Evolutionary conservation across 1,140 invertebrate genomes (phyloP).

Genomic region (Microplitis demolitor): DNA sequence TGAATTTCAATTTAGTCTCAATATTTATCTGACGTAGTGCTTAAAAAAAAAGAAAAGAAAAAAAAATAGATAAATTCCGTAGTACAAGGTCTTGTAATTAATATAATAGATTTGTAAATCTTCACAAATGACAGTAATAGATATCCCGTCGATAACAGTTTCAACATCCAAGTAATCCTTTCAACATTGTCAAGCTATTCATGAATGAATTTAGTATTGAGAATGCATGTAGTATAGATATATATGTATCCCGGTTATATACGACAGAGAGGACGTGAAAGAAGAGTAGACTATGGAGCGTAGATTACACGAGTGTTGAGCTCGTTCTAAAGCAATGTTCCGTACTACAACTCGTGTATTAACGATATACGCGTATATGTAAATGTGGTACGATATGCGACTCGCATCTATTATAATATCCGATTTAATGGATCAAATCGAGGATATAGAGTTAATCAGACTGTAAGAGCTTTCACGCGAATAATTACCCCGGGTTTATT

Average conservation of each 20-base stretch:
- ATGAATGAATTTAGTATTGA: constrained; percentile 14
- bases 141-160: constrained; percentile 22
- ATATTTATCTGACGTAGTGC: too few species aligned
- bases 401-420: constrained; percentile 14
- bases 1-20: too few species aligned
- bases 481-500: constrained; percentile 1
- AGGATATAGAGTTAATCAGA: constrained; percentile 4
- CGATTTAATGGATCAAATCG: constrained; percentile 8
- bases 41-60: too few species aligned
- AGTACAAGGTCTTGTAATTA: too few species aligned
- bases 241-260: not conserved
- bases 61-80: too few species aligned
- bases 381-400: not conserved
- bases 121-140: constrained; percentile 7
- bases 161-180: constrained; percentile 12
- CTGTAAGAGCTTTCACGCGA: not conserved
- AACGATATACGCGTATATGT: constrained; percentile 1
- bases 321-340: not conserved
- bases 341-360: not conserved
- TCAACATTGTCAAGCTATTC: constrained; percentile 20
- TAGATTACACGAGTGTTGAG: too few species aligned
- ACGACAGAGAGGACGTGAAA: constrained; percentile 16
- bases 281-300: constrained; percentile 5
- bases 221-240: not conserved
- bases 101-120: not conserved